Evolutionary conservation across 2,888 invertebrate genomes (phyloP), one percentile per base, ranked within the genome.

Genomic region (Stenichneumon culpator): DNA sequence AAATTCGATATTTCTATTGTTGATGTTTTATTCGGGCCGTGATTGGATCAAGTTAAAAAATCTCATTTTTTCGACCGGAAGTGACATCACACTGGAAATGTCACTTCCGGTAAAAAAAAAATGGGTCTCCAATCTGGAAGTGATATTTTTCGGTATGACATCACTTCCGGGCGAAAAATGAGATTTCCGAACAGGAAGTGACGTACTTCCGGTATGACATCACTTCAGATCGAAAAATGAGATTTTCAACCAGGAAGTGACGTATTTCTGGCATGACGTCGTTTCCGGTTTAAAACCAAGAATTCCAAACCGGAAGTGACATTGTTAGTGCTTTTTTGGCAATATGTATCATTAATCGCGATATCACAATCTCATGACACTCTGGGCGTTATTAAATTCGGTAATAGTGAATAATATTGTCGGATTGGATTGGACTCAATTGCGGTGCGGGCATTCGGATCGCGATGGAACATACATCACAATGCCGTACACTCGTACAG

Each of bases 331-430:
- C 50, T 28, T 65, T 68, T 25, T 68, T 50, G 16, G 68, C 4
- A 22, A 7, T 74, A 47, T 28, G 28, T 60, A 74, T 67, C 60
- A 50, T 74, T 79, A 50, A 69, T 52, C 47, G 50, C 3, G 39
- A 72, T 74, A 77, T 73, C 25, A 65, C 25, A 47, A 80, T 68
- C 68, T 69, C 52, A 22, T 77, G 73, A 77, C 28, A 73, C n/a
- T 39, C 70, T 60, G 79, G 68, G 32, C 72, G 52, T 73, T 78
- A 74, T 78, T 78, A 60, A 57, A 81, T 84, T 81, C 63, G 84
- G 52, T 78, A 78, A 84, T 81, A 69, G 69, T 81, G 74, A 84
- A 84, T 84, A 78, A 82, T 79, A 78, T 79, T 36, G 44, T 79
- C 54, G 69, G 39, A 5, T 65, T 65, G 25, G 70, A 84, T 82